Percentiles rank a stretch among this genome's conserved stretches.
Evolutionary conservation across 2,888 invertebrate species (phyloP).

Genomic region (Cheilosia soror): DNA sequence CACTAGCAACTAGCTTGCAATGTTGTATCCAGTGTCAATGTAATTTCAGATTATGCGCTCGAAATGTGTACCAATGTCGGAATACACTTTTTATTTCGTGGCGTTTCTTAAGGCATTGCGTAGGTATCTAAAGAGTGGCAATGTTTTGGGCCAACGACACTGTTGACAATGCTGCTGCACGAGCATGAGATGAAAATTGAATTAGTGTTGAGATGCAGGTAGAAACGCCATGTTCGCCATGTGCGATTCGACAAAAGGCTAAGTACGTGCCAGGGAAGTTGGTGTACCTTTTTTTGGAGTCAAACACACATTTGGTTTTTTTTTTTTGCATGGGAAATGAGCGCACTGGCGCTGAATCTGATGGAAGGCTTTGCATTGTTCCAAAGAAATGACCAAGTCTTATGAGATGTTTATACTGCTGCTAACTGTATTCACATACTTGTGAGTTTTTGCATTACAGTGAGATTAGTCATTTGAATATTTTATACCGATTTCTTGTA

Average conservation of each 20-base stretch:
- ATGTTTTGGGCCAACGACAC: background rate
- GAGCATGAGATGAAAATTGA: slow-evolving; percentile 42
- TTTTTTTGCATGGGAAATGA: background rate
- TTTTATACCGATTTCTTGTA: background rate
- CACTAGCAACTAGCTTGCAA: background rate
- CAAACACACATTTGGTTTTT: background rate
- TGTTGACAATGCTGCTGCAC: slow-evolving; percentile 8
- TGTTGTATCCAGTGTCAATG: slow-evolving; percentile 37
- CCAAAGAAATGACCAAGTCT: background rate
- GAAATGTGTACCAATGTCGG: slow-evolving; percentile 41
- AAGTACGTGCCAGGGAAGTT: slow-evolving; percentile 13
- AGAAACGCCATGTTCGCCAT: slow-evolving; percentile 7
- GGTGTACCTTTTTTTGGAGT: slow-evolving; percentile 8
- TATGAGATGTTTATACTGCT: slow-evolving; percentile 1
- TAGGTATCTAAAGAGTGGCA: slow-evolving; percentile 1
- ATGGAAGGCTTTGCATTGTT: slow-evolving; percentile 25
- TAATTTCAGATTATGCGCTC: slow-evolving; percentile 45
- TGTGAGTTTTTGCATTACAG: slow-evolving; percentile 10
- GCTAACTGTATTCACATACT: slow-evolving; percentile 9
- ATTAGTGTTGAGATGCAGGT: slow-evolving; percentile 40
- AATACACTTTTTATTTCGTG: slow-evolving; percentile 7
- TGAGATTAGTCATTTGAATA: slow-evolving; percentile 22
- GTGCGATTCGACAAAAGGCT: slow-evolving; percentile 25
- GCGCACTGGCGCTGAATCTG: background rate
- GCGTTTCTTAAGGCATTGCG: slow-evolving; percentile 28